Conservation (phyloP, 2,113 vertebrate genomes). For the Euleptes europaea region DNA sequence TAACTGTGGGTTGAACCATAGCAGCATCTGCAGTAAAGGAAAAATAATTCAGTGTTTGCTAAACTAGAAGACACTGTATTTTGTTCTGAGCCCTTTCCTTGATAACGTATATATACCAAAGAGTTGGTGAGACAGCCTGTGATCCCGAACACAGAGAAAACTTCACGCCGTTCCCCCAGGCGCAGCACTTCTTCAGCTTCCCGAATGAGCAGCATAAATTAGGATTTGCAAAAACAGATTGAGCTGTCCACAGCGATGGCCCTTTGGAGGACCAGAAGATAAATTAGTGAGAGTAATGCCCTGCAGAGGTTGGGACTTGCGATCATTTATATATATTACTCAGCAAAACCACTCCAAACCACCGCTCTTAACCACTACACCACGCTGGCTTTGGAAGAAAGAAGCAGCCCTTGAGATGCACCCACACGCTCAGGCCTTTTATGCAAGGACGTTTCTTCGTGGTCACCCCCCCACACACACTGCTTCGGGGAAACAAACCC, state of each 20-base stretch:
- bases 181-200: neutral
- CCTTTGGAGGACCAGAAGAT: constrained; percentile 5
- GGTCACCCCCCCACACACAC: too few relatives aligned
- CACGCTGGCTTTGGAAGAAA: too few relatives aligned
- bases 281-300: neutral
- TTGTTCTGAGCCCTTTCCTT: neutral
- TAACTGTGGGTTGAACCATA: too few relatives aligned
- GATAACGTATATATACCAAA: neutral
- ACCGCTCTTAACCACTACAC: too few relatives aligned
- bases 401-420: too few relatives aligned
- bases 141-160: neutral
- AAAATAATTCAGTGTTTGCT: neutral
- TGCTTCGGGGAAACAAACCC: too few relatives aligned
- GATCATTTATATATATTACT: neutral
- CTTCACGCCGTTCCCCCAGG: neutral
- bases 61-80: neutral
- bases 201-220: neutral
- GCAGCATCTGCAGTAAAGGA: neutral
- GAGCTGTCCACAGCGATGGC: neutral
- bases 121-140: neutral
- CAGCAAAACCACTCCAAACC: too few relatives aligned
- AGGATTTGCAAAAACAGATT: neutral
- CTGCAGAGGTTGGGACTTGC: neutral
- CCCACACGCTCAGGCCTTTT: too few relatives aligned
- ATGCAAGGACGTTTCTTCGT: too few relatives aligned